Conservation (phyloP, 2,888 invertebrate genomes). For the Apamea crenata region DNA sequence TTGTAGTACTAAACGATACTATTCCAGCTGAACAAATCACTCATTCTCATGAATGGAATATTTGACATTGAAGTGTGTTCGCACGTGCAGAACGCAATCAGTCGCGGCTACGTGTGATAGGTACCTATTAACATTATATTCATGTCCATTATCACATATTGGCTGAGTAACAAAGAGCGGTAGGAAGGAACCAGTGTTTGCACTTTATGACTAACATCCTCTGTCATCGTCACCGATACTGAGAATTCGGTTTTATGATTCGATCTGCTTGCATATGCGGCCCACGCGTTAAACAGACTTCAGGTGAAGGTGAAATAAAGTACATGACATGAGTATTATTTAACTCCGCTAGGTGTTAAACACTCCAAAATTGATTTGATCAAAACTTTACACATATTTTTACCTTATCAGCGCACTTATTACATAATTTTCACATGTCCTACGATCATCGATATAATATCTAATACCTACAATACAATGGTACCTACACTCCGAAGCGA, state of each 20-base stretch:
- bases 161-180: constrained; percentile 65
- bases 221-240: constrained; percentile 70
- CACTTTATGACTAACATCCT: constrained; percentile 74
- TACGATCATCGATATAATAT: constrained; percentile 21
- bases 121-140: constrained; percentile 54
- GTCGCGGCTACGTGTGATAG: constrained; percentile 51
- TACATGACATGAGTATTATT: constrained; percentile 27
- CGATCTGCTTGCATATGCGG: constrained; percentile 64
- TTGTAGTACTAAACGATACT: constrained; percentile 66
- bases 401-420: constrained; percentile 26
- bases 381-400: constrained; percentile 3
- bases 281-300: constrained; percentile 69
- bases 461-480: constrained; percentile 19
- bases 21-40: constrained; percentile 69
- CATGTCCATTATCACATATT: constrained; percentile 45
- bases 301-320: constrained; percentile 53
- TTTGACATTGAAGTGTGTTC: constrained; percentile 74
- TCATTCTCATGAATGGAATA: constrained; percentile 77
- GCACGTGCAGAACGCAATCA: constrained; percentile 53
- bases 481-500: neutral
- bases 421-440: constrained; percentile 20
- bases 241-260: constrained; percentile 71
- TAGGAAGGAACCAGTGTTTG: constrained; percentile 68
- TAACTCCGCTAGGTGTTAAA: constrained; percentile 11
- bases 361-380: constrained; percentile 23